phyloP scores from a whole-genome alignment of 2,113 vertebrate species.

The Amazona guildingii region DNA sequence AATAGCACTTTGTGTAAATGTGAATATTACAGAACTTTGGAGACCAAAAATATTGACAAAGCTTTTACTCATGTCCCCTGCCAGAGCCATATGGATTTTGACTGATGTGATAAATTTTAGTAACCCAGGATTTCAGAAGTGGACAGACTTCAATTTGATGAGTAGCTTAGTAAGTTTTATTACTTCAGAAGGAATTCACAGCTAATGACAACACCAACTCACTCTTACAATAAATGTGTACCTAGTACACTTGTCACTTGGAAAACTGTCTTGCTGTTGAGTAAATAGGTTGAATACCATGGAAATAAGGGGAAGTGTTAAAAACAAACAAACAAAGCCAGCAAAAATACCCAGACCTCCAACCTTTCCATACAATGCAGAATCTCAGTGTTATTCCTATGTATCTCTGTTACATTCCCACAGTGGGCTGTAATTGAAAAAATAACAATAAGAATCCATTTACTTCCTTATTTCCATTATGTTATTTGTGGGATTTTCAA shows the following conservation, averaged over 20 bases:
- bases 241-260: background rate
- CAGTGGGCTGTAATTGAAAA: background rate
- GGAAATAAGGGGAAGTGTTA: background rate
- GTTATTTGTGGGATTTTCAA: background rate
- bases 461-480: background rate
- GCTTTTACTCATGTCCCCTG: background rate
- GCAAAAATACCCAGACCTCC: background rate
- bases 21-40: background rate
- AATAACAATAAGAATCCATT: background rate
- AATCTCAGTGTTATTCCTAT: background rate
- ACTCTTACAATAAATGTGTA: background rate
- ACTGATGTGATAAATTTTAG: background rate
- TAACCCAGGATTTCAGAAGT: background rate
- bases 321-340: background rate
- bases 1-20: background rate
- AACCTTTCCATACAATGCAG: background rate
- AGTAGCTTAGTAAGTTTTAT: background rate
- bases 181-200: background rate
- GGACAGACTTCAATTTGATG: background rate
- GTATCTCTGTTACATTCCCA: background rate
- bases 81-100: background rate
- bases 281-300: background rate
- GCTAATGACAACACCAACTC: background rate
- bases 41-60: background rate
- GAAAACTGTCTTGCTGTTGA: background rate